Percentiles rank a stretch among this genome's conserved stretches.
Evolutionary conservation across 2,797 vertebrate species (phyloP).

Genomic region (Eutrigla gurnardus): DNA sequence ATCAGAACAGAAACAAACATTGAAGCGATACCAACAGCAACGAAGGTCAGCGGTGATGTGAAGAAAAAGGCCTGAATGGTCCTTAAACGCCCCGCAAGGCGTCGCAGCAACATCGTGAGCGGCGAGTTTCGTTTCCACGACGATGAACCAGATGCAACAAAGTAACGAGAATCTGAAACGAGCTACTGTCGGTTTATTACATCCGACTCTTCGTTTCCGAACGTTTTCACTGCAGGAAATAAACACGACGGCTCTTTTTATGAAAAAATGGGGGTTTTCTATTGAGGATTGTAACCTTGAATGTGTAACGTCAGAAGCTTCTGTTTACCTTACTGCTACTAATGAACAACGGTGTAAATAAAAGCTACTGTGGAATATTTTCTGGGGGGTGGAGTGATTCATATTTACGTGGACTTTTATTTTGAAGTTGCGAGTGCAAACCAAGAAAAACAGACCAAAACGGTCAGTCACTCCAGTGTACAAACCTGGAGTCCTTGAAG

Average conservation of each 20-base stretch:
- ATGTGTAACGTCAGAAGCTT: slow-evolving; percentile 51
- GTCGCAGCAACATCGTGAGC: too few species aligned
- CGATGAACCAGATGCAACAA: too few species aligned
- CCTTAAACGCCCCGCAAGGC: neutral
- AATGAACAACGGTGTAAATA: slow-evolving; percentile 65
- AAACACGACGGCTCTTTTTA: slow-evolving; percentile 30
- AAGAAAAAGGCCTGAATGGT: neutral
- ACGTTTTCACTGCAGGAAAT: slow-evolving; percentile 24
- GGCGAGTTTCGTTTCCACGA: too few species aligned
- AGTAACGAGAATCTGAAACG: too few species aligned
- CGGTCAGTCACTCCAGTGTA: neutral
- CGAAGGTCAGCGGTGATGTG: neutral
- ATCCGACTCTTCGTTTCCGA: neutral
- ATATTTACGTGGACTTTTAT: slow-evolving; percentile 2
- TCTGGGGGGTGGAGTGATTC: neutral
- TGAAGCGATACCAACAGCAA: neutral
- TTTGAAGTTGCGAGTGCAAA: neutral
- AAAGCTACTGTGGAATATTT: slow-evolving; percentile 60
- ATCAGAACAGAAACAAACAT: neutral
- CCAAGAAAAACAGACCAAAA: neutral
- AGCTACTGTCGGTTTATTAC: too few species aligned
- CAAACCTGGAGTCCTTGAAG: neutral
- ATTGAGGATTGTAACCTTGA: slow-evolving; percentile 56
- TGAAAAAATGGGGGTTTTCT: slow-evolving; percentile 30
- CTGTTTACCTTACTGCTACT: slow-evolving; percentile 61